phyloP scores from a whole-genome alignment of 2,113 vertebrate genomes.

The Chitala chitala region DNA sequence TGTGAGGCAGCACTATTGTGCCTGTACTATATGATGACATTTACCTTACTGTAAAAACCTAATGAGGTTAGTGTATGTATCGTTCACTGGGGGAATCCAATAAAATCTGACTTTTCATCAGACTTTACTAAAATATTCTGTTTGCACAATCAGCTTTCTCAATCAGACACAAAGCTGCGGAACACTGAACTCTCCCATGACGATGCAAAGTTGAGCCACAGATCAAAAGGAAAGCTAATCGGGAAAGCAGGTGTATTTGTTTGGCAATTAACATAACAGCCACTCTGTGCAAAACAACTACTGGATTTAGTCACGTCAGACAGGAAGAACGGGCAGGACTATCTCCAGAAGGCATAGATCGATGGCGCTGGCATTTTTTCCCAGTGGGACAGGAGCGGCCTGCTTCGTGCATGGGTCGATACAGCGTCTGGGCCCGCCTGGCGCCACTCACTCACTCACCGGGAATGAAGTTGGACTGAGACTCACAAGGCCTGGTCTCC shows the following conservation, averaged over 20 bases:
- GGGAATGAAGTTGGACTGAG: constrained; percentile 86
- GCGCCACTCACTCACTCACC: constrained; percentile 61
- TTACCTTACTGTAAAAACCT: neutral
- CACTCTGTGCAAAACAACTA: constrained; percentile 27
- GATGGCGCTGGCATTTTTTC: constrained; percentile 43
- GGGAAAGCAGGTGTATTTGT: constrained; percentile 20
- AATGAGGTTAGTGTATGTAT: constrained; percentile 17
- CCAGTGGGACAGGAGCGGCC: no score
- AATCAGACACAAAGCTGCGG: neutral
- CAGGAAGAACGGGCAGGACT: constrained; percentile 39
- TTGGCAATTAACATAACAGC: constrained; percentile 35
- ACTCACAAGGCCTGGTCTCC: constrained; percentile 70
- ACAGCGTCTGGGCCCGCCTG: constrained; percentile 39
- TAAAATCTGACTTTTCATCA: constrained; percentile 3
- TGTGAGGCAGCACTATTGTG: neutral
- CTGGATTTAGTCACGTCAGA: constrained; percentile 29
- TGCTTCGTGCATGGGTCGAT: constrained; percentile 48
- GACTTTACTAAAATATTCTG: neutral
- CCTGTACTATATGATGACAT: constrained; percentile 10
- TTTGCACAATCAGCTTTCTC: neutral
- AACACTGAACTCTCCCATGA: neutral
- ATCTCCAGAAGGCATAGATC: constrained; percentile 44
- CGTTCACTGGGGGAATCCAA: constrained; percentile 3
- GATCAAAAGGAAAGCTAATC: neutral
- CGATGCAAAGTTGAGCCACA: neutral